Base-by-base conservation (phyloP, 2,888 invertebrate species). In the Tipula lateralis region DNA sequence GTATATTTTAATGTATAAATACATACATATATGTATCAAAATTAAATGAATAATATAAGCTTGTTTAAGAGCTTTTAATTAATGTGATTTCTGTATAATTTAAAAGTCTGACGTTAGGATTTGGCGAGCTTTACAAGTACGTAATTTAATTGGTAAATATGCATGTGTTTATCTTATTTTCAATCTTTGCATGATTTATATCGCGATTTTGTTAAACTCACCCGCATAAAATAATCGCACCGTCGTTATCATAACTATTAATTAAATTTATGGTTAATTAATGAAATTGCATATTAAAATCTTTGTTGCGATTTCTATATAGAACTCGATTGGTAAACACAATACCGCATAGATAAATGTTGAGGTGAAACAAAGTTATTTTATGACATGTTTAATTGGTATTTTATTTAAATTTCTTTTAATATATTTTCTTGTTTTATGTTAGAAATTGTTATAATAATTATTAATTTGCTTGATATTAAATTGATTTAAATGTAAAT, bases 41-140 rank as follows among this genome's bases (percentile, higher is more conserved):
- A n/a, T n/a, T 44, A 44, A 44, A 44, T 1, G 3, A 44, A 44
- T n/a, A n/a, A 44, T n/a, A 24, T 24, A 66, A 66, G 66, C 24
- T 24, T 66, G 6, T 12, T 24, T 66, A 3, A 24, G 7, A 66
- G 24, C 19, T 24, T 66, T 66, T 44, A 13, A 39, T 24, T 66
- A 66, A 66, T 66, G 2, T 66, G 44, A 44, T 83, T 83, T 83
- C 39, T n/a, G 1, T 82, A 16, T 82, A 16, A 16, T 82, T 82
- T 16, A 16, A 82, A 92, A 94, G 94, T 92, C 93, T 86, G 93
- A 94, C 92, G 92, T 94, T 92, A 93, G 94, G 92, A 94, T 94
- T 90, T 94, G 94, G 94, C 93, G 94, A 91, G 93, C 94, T 87
- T 91, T 94, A 89, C 95, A 94, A 94, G 94, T 95, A 94, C 90